Evolutionary conservation across 2,888 invertebrate genomes (phyloP).

Genomic region (Baccha elongata): DNA sequence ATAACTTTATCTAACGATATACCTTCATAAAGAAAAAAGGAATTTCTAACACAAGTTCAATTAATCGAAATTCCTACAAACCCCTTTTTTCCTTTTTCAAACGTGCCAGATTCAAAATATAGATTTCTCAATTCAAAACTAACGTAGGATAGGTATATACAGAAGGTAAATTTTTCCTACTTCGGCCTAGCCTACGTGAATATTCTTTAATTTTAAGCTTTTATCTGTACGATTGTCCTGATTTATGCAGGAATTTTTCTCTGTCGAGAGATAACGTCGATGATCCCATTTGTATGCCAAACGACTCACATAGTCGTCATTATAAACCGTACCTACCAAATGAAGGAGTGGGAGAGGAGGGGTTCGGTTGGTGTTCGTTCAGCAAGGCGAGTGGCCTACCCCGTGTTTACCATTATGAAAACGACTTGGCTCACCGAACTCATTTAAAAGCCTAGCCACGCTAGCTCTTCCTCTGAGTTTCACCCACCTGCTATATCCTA

Average conservation of each 20-base stretch:
- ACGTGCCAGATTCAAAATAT: slow-evolving; percentile 20
- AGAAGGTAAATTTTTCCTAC: not conserved
- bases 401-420: slow-evolving; percentile 58
- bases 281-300: slow-evolving; percentile 70
- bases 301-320: slow-evolving; percentile 67
- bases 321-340: slow-evolving; percentile 40
- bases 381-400: slow-evolving; percentile 12
- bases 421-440: slow-evolving; percentile 63
- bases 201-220: slow-evolving; percentile 24
- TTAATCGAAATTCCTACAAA: slow-evolving; percentile 25
- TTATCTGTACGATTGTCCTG: slow-evolving; percentile 47
- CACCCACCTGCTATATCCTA: not conserved
- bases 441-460: slow-evolving; percentile 43
- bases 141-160: not conserved
- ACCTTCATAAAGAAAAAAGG: not conserved
- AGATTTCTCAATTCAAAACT: slow-evolving; percentile 18
- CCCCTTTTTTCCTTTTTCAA: not conserved
- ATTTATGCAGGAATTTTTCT: slow-evolving; percentile 36
- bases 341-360: not conserved
- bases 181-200: slow-evolving; percentile 9
- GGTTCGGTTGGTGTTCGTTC: not conserved
- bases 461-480: not conserved
- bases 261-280: slow-evolving; percentile 59
- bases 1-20: not conserved
- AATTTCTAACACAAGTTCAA: slow-evolving; percentile 20